Conservation (phyloP, 2,113 vertebrate genomes). For the Bubo blakistoni region DNA sequence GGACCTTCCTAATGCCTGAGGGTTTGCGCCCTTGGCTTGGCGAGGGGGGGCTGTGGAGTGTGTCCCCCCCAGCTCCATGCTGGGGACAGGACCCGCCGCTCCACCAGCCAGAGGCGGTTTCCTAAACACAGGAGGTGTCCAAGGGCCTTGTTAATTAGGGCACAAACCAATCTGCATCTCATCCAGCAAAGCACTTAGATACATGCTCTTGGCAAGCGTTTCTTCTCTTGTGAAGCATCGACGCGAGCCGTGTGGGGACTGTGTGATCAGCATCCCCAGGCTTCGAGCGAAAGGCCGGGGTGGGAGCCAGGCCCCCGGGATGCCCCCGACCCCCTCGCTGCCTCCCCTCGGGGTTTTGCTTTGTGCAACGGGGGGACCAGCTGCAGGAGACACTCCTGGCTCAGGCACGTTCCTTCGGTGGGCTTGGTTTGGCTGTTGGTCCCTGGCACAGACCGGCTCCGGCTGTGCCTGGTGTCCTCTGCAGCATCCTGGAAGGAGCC, state of each 20-base stretch:
- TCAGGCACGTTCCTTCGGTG: fast-evolving
- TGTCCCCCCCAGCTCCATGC: not conserved
- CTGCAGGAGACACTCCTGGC: not conserved
- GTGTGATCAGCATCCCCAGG: not conserved
- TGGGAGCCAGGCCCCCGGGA: fast-evolving
- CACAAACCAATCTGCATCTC: not conserved
- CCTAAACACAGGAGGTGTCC: not conserved
- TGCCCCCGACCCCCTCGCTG: not conserved
- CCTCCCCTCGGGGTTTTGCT: not conserved
- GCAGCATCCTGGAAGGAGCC: not conserved
- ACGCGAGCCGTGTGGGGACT: fast-evolving
- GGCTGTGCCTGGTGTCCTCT: not conserved
- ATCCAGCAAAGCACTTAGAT: not conserved
- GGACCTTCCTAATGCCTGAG: not conserved
- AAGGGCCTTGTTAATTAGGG: not conserved
- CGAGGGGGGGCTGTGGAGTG: not conserved
- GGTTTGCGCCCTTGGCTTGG: not conserved
- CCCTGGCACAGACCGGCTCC: not conserved
- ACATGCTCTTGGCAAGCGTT: not conserved
- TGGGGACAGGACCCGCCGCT: not conserved
- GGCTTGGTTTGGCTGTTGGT: not conserved
- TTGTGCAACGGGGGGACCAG: not conserved
- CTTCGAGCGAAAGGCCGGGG: fast-evolving
- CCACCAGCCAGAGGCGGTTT: not conserved
- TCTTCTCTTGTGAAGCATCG: not conserved